Evolutionary conservation across 2,113 vertebrate species (phyloP), one percentile per base, ranked within the genome.

Genomic region (Anser cygnoides): DNA sequence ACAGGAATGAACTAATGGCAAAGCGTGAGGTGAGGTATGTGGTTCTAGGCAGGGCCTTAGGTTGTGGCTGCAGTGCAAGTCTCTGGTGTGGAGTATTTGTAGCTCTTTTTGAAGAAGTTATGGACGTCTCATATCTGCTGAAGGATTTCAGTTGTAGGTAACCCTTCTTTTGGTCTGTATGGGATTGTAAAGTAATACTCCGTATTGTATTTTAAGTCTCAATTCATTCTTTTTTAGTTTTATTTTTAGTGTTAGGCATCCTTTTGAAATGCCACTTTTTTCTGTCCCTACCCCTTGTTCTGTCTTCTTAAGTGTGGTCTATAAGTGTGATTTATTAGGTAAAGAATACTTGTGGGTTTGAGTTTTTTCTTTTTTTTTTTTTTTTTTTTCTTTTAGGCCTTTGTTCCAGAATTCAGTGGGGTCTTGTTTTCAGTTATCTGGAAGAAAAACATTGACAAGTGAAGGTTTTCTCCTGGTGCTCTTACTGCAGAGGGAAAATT

Each of bases 81-180:
- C 43, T 88, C 9, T 8, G 11, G 31, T 2, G 0, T 52, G 49
- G 25, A 21, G 21, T 73, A 0, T 43, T 49, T 4, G 5, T 62
- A 28, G 29, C 3, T 73, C 21, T 83, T 33, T 8, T 28, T 67
- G 61, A 37, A 25, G 22, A 25, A 57, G 20, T 46, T 5, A 0
- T 31, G 33, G 23, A 15, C 52, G 15, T 65, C 41, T 63, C 8
- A 3, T 10, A 12, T 70, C 17, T 66, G 44, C 39, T 77, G 63
- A 46, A 63, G 63, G 16, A 22, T 85, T 96, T 70, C 59, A 50
- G 13, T 4, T 80, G 21, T 50, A 29, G 35, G 18, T 65, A 41
- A 71, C 20, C 75, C 49, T 82, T 31, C 50, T 61, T 77, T 72
- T n/a, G 5, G 11, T 39, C n/a, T 44, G 7, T 41, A 23, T 66